Conservation (phyloP, 1,140 invertebrate genomes). For the Pseudoatta argentina region DNA sequence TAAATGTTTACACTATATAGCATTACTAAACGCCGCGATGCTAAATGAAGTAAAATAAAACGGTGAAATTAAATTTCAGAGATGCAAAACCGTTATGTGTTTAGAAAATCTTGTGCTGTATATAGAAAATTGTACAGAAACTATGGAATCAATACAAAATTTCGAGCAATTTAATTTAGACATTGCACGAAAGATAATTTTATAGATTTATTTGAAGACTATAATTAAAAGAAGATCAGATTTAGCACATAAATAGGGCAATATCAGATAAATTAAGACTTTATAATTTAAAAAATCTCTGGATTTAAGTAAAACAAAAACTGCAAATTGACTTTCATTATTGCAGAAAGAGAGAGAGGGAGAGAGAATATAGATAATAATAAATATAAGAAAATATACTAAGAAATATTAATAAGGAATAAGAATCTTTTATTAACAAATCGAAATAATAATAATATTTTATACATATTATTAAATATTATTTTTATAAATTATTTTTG, state of each 20-base stretch:
- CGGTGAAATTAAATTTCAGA: not conserved
- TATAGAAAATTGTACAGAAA: not conserved
- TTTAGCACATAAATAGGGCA: not conserved
- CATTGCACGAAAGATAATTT: not conserved
- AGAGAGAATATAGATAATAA: too few species aligned
- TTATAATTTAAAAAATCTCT: not conserved
- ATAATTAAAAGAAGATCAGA: conserved; percentile 8
- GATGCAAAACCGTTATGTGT: not conserved
- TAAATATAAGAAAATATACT: not conserved
- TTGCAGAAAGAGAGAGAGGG: not conserved
- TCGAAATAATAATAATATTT: not conserved
- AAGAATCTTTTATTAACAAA: not conserved
- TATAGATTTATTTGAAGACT: not conserved
- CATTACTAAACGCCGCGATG: not conserved
- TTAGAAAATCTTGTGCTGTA: not conserved
- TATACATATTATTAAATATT: not conserved
- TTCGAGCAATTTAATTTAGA: not conserved
- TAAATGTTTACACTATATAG: not conserved
- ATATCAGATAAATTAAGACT: not conserved
- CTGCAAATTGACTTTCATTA: not conserved
- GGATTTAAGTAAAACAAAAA: not conserved
- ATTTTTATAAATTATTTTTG: not conserved
- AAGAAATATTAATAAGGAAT: not conserved
- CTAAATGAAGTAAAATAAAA: not conserved
- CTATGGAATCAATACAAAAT: not conserved